Percentiles rank a stretch among this genome's conserved stretches.
phyloP scores from a whole-genome alignment of 1,140 invertebrate genomes.

The Teleopsis dalmanni region DNA sequence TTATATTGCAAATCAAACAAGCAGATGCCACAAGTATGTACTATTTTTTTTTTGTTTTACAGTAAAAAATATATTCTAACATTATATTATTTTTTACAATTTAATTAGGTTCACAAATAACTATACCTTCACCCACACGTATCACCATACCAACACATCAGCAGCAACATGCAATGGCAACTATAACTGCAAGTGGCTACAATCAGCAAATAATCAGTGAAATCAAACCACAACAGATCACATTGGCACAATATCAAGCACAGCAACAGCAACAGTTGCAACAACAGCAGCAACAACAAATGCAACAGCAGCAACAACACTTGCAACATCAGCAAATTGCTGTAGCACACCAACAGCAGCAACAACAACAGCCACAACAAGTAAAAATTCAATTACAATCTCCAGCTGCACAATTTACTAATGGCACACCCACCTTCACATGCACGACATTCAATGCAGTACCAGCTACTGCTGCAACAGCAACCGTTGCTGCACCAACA shows the following conservation, averaged over 20 bases:
- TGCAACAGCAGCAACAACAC: slow-evolving; percentile 21
- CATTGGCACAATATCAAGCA: slow-evolving; percentile 38
- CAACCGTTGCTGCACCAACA: slow-evolving; percentile 6
- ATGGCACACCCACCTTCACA: slow-evolving; percentile 35
- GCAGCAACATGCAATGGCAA: slow-evolving; percentile 37
- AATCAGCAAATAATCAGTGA: slow-evolving; percentile 42
- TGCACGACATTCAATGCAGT: slow-evolving; percentile 29
- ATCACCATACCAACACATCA: slow-evolving; percentile 16
- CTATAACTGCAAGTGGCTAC: slow-evolving; percentile 36
- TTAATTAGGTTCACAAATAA: slow-evolving; percentile 31
- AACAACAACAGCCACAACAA: slow-evolving; percentile 21
- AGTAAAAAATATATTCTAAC: not conserved
- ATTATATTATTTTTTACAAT: not conserved
- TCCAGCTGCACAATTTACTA: slow-evolving; percentile 16
- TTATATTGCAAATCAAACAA: slow-evolving; percentile 39
- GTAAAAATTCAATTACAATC: slow-evolving; percentile 15
- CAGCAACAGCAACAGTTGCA: slow-evolving; percentile 33
- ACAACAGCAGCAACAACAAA: slow-evolving; percentile 23
- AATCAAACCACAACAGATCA: slow-evolving; percentile 42
- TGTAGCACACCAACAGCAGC: slow-evolving; percentile 16
- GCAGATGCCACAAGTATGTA: slow-evolving; percentile 27
- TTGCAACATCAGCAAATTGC: slow-evolving; percentile 23
- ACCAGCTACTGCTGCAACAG: slow-evolving; percentile 13
- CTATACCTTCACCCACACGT: slow-evolving; percentile 31
- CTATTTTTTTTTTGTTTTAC: not conserved